These are phyloP conservation scores for Atopsyche davidsoni DNA, from an alignment of 1,140 invertebrate genomes.

Conservation along the genomic window DNA sequence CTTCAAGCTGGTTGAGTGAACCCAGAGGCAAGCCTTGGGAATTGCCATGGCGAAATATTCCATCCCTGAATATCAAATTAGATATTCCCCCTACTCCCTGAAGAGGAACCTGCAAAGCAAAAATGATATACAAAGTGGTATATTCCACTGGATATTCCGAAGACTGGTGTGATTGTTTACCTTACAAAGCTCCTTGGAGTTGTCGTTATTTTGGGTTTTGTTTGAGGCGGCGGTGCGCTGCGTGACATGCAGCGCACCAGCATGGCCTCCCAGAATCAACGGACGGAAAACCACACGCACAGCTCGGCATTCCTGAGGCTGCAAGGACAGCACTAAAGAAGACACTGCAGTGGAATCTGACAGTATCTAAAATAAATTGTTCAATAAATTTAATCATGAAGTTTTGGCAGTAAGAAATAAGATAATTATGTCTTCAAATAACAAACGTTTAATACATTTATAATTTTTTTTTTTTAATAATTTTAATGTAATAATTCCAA, in stretches of 20 bases:
- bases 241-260: constrained; percentile 14
- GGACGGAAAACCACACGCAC: constrained; percentile 22
- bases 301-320: constrained; percentile 25
- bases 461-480: too few relatives aligned
- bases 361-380: constrained; percentile 16
- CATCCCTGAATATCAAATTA: constrained; percentile 22
- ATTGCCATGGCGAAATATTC: constrained; percentile 23
- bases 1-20: constrained; percentile 15
- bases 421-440: too few relatives aligned
- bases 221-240: constrained; percentile 1
- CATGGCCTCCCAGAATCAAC: constrained; percentile 10
- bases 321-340: constrained; percentile 22
- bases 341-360: constrained; percentile 9
- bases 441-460: too few relatives aligned
- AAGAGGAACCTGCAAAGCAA: constrained; percentile 20
- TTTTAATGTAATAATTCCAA: too few relatives aligned
- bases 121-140: too few relatives aligned
- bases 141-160: too few relatives aligned
- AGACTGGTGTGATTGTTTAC: constrained; percentile 5
- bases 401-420: too few relatives aligned
- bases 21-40: constrained; percentile 24
- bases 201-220: constrained; percentile 3
- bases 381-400: neutral
- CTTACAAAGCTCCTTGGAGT: constrained; percentile 15
- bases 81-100: constrained; percentile 23